Base-by-base conservation (phyloP, 2,113 vertebrate species). In the Rhineura floridana region DNA sequence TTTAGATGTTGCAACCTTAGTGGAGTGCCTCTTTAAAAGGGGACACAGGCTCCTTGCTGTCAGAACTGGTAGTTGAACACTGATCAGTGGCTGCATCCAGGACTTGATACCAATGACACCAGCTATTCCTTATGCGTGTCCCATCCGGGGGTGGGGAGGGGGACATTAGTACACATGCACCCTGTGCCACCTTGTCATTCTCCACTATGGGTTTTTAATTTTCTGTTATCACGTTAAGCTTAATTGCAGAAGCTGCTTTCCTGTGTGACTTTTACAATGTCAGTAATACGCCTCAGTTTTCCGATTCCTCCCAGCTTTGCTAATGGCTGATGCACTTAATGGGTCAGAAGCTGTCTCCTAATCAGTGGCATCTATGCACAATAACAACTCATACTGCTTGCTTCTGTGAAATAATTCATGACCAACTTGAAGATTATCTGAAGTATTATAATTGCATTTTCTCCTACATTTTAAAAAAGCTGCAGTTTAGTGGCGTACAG, bases 381-480 rank as follows among this genome's bases (percentile, higher is more conserved):
- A 15, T 52, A 23, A 25, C 85, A 87, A 44, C 48, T 70, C 36
- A 0, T 42, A 13, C 48, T 55, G 28, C 48, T 72, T 55, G 23
- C 69, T 63, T 75, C 23, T 48, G n/a, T 63, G 70, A 69, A 50
- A 63, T 52, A 77, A 69, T 77, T 76, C 59, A 67, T 77, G 72
- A 67, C 87, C 80, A 83, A 73, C 42, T 73, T 65, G 42, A 52
- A 83, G 83, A 88, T 21, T 62, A 82, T 80, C 76, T 72, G n/a
- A 87, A 62, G 44, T 36, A 75, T 76, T 75, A 42, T 36, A 36
- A 81, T 72, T 55, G 79, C 50, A 81, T 39, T 73, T 48, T 62
- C 67, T 73, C 30, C 65, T 48, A 42, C 42, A 48, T 36, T 33
- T 50, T 36, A 39, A 82, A 42, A 50, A 42, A 80, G 63, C 13